Conservation (phyloP, 2,113 vertebrate species). For the Solea senegalensis region DNA sequence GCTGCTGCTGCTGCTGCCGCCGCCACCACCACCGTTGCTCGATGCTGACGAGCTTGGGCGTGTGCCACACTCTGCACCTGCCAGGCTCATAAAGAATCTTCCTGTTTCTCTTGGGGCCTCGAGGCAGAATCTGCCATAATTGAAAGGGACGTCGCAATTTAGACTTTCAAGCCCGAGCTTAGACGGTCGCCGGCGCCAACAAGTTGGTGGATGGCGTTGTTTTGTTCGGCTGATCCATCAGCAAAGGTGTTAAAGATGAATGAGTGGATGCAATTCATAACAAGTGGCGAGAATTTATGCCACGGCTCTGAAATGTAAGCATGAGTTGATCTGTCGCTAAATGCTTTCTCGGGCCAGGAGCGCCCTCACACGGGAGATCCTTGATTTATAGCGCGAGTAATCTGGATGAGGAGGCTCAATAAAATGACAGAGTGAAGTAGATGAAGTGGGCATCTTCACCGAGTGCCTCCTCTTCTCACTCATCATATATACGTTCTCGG, state of each 20-base stretch:
- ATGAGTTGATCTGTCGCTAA: conserved; percentile 34
- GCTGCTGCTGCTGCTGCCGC: conserved; percentile 34
- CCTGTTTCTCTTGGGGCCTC: conserved; percentile 61
- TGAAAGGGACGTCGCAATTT: conserved; percentile 71
- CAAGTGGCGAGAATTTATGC: conserved; percentile 36
- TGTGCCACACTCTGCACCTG: conserved; percentile 72
- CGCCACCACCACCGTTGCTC: conserved; percentile 41
- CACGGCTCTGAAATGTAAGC: conserved; percentile 13
- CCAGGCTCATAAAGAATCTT: conserved; percentile 75
- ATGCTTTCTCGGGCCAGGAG: conserved; percentile 19
- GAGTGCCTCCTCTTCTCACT: conserved; percentile 18
- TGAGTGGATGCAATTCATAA: conserved; percentile 43
- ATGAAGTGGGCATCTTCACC: not conserved
- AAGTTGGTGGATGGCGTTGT: conserved; percentile 70
- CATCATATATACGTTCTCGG: not conserved
- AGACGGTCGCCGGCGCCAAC: conserved; percentile 57
- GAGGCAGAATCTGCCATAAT: conserved; percentile 70
- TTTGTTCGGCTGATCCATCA: conserved; percentile 62
- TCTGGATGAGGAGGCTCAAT: conserved; percentile 19
- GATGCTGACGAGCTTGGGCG: conserved; percentile 62
- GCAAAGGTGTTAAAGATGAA: conserved; percentile 51
- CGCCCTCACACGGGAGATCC: not conserved
- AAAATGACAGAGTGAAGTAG: conserved; percentile 12
- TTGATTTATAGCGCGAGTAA: conserved; percentile 29
- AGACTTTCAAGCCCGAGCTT: conserved; percentile 61